These are phyloP conservation scores for Chalcis sispes DNA, from an alignment of 2,888 invertebrate species.

Conservation along the genomic window DNA sequence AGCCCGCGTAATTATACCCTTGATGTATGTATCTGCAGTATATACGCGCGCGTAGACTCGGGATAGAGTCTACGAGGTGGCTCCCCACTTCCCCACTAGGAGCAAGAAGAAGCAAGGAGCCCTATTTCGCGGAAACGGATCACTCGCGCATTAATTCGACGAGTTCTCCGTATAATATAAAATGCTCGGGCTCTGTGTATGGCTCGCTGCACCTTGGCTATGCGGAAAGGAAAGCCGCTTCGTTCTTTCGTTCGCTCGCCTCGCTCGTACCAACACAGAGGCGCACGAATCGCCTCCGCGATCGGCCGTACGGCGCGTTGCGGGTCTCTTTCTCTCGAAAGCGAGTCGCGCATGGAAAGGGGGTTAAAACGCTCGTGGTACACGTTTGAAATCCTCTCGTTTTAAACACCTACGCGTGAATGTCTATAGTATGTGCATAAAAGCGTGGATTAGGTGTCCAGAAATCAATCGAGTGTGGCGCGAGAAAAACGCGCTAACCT, in stretches of 20 bases:
- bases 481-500: conserved; percentile 20
- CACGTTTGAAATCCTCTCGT: conserved; percentile 36
- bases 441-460: too few species aligned
- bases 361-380: conserved; percentile 32
- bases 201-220: conserved; percentile 75
- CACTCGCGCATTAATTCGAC: conserved; percentile 71
- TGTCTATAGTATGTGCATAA: too few species aligned
- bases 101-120: conserved; percentile 19
- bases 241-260: conserved; percentile 41
- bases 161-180: conserved; percentile 65
- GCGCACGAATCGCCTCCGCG: background rate
- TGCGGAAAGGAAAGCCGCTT: conserved; percentile 75
- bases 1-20: too few species aligned
- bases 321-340: conserved; percentile 17
- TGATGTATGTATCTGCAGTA: too few species aligned
- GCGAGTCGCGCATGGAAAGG: conserved; percentile 2
- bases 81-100: background rate
- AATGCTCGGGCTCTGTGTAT: conserved; percentile 64
- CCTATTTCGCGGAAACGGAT: conserved; percentile 59
- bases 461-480: conserved; percentile 65
- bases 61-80: too few species aligned
- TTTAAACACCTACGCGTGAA: conserved; percentile 57
- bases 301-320: conserved; percentile 12
- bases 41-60: too few species aligned
- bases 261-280: conserved; percentile 8